Conservation (phyloP, 2,888 invertebrate genomes). For the Dinocampus coccinellae region DNA sequence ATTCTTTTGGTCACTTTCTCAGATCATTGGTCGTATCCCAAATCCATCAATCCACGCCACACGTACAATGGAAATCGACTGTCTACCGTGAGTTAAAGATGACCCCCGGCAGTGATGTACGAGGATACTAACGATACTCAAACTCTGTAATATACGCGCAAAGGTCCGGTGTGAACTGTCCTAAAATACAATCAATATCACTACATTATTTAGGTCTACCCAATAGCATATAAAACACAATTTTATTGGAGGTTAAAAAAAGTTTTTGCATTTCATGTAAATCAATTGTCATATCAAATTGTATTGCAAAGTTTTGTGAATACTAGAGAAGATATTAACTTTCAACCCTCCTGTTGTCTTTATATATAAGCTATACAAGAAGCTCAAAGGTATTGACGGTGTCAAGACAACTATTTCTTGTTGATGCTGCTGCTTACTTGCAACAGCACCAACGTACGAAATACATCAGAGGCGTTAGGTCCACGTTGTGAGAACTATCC, state of each 20-base stretch:
- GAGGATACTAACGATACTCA: constrained; percentile 53
- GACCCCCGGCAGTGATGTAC: constrained; percentile 58
- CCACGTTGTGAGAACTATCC: background rate
- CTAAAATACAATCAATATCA: constrained; percentile 29
- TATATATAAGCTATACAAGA: background rate
- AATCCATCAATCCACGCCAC: constrained; percentile 51
- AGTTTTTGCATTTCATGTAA: background rate
- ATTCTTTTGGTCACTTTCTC: constrained; percentile 13
- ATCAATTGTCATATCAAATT: constrained; percentile 3
- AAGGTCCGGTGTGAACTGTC: constrained; percentile 24
- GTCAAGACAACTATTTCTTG: constrained; percentile 15
- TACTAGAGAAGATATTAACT: background rate
- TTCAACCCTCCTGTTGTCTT: background rate
- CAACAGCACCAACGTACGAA: background rate
- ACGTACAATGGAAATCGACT: constrained; percentile 48
- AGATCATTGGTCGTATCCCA: constrained; percentile 11
- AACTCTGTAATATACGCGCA: constrained; percentile 10
- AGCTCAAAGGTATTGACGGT: background rate
- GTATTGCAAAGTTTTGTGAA: background rate
- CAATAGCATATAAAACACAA: background rate
- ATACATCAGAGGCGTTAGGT: constrained; percentile 9
- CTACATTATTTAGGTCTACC: too few relatives aligned
- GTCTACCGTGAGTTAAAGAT: constrained; percentile 56
- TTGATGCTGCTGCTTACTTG: constrained; percentile 21
- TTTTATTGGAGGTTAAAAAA: background rate